phyloP scores from a whole-genome alignment of 2,888 invertebrate genomes.

The Smittia sp. region DNA sequence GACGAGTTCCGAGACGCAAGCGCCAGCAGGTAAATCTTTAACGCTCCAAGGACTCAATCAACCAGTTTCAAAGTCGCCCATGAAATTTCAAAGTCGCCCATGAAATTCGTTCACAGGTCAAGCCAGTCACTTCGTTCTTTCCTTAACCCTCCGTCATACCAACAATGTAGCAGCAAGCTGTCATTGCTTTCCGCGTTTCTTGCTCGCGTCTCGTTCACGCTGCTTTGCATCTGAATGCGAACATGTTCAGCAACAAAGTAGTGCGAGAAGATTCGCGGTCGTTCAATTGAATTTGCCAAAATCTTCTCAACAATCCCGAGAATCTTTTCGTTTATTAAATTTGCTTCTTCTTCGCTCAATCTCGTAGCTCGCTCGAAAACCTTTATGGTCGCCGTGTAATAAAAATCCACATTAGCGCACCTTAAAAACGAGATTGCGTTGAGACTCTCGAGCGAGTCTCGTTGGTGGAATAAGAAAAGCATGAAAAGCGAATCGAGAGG shows the following conservation, averaged over 20 bases:
- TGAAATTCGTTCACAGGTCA: too few relatives aligned
- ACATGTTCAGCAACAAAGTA: neutral
- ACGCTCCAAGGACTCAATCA: too few relatives aligned
- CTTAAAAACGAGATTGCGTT: slow-evolving; percentile 9
- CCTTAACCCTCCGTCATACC: too few relatives aligned
- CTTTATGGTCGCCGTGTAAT: slow-evolving; percentile 1
- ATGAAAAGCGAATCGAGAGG: slow-evolving; percentile 14
- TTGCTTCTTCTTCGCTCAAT: neutral
- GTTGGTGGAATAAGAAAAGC: neutral
- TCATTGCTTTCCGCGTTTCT: too few relatives aligned
- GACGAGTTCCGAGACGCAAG: too few relatives aligned
- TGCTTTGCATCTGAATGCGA: too few relatives aligned
- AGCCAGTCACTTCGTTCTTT: too few relatives aligned
- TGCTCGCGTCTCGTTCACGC: too few relatives aligned
- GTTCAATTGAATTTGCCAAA: neutral
- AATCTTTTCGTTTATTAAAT: neutral
- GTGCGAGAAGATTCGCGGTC: neutral
- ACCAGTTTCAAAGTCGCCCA: too few relatives aligned
- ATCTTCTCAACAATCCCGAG: neutral
- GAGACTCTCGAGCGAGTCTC: neutral
- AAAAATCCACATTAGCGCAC: slow-evolving; percentile 30
- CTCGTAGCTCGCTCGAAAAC: neutral
- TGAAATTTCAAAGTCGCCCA: too few relatives aligned
- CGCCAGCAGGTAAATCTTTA: too few relatives aligned
- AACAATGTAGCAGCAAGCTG: too few relatives aligned